Conservation (phyloP, 2,888 invertebrate species). For the Drosophila mulleri region DNA sequence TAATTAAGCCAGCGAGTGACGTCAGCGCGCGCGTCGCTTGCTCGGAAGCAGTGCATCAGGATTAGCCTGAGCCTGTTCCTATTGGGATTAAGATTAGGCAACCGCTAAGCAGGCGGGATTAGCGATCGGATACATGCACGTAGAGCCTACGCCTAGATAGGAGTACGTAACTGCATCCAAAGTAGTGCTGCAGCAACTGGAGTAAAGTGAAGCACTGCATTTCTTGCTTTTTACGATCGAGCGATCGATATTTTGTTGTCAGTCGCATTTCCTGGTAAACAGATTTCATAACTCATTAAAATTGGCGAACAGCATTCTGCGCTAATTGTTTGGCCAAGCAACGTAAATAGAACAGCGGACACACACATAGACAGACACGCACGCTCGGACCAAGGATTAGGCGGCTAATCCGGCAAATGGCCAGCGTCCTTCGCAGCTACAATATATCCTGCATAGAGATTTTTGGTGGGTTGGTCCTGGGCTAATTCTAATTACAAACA, state of each 20-base stretch:
- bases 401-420: slow-evolving; percentile 61
- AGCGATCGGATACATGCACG: slow-evolving; percentile 19
- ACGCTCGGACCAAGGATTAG: slow-evolving; percentile 52
- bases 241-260: slow-evolving; percentile 1
- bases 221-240: slow-evolving; percentile 50
- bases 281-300: slow-evolving; percentile 39
- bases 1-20: slow-evolving; percentile 58
- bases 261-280: slow-evolving; percentile 22
- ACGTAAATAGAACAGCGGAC: slow-evolving; percentile 40
- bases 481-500: slow-evolving; percentile 75
- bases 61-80: slow-evolving; percentile 63
- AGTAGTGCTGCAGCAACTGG: neutral
- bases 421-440: slow-evolving; percentile 15
- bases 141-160: neutral
- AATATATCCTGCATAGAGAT: slow-evolving; percentile 5
- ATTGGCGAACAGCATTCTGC: slow-evolving; percentile 38
- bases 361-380: slow-evolving; percentile 51
- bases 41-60: slow-evolving; percentile 37
- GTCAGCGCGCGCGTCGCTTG: slow-evolving; percentile 32
- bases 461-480: slow-evolving; percentile 66
- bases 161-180: neutral
- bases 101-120: slow-evolving; percentile 61
- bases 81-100: slow-evolving; percentile 67
- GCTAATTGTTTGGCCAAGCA: slow-evolving; percentile 51
- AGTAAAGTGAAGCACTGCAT: neutral